Percentiles rank a stretch among this genome's conserved stretches.
Conservation (phyloP, 1,140 invertebrate genomes). For the Intoshia linei region DNA sequence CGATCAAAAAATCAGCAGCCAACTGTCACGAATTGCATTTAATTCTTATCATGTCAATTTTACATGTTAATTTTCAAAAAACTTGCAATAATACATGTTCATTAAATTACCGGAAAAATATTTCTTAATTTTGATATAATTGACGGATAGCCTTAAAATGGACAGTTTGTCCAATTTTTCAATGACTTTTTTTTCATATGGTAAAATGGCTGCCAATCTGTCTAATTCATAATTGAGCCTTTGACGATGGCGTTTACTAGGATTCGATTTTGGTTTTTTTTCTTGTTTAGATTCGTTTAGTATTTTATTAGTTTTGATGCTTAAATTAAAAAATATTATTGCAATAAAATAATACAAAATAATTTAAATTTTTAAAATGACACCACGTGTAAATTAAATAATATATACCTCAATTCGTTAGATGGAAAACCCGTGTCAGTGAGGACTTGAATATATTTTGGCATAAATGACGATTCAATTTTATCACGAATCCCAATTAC, state of each 20-base stretch:
- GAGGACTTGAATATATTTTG: too few species aligned
- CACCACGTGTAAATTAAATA: too few species aligned
- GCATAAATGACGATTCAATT: too few species aligned
- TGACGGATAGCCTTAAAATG: conserved; percentile 74
- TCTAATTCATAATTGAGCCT: conserved; percentile 83
- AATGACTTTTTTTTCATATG: conserved; percentile 86
- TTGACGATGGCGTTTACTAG: conserved; percentile 80
- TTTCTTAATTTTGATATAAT: conserved; percentile 82
- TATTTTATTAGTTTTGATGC: too few species aligned
- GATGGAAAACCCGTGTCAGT: too few species aligned
- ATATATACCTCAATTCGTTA: too few species aligned
- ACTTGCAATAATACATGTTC: neutral
- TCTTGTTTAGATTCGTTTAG: too few species aligned
- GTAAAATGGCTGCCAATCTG: conserved; percentile 70
- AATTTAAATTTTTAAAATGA: too few species aligned
- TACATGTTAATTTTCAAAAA: neutral
- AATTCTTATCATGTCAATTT: neutral
- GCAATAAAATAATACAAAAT: too few species aligned
- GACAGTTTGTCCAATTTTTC: conserved; percentile 85
- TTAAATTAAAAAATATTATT: too few species aligned
- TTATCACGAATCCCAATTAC: too few species aligned
- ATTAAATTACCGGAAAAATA: conserved; percentile 66
- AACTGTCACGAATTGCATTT: neutral
- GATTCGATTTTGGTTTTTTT: conserved; percentile 97
- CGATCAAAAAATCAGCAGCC: neutral